Percentiles rank a stretch among this genome's conserved stretches.
phyloP scores from a whole-genome alignment of 1,140 invertebrate species.

The Drosophila murphyi region DNA sequence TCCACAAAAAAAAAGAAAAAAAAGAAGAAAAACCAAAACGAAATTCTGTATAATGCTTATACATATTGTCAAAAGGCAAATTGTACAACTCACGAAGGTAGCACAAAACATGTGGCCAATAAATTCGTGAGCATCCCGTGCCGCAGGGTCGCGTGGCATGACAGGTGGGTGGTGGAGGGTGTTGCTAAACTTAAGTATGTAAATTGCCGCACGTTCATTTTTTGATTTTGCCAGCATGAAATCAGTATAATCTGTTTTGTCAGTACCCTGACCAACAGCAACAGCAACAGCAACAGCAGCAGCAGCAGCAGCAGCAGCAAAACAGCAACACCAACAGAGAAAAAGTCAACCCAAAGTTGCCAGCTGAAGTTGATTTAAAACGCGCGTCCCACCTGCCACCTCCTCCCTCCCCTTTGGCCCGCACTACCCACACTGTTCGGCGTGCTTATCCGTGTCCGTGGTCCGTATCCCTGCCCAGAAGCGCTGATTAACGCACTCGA shows the following conservation, averaged over 20 bases:
- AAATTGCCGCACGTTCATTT: slow-evolving; percentile 82
- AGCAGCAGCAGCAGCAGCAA: slow-evolving; percentile 16
- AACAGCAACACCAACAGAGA: slow-evolving; percentile 18
- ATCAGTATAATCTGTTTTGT: slow-evolving; percentile 79
- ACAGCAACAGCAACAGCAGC: slow-evolving; percentile 11
- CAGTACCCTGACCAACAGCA: slow-evolving; percentile 37
- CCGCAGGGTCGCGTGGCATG: not conserved
- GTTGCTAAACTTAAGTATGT: slow-evolving; percentile 74
- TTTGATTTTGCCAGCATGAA: slow-evolving; percentile 81
- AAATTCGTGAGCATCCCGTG: slow-evolving; percentile 47
- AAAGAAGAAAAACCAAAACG: slow-evolving; percentile 5
- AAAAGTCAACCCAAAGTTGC: slow-evolving; percentile 66
- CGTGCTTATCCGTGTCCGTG: slow-evolving; percentile 5
- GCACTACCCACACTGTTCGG: not conserved
- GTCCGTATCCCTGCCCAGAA: slow-evolving; percentile 57
- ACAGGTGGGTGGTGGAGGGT: not conserved
- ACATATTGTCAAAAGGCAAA: slow-evolving; percentile 64
- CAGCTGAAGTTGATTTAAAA: slow-evolving; percentile 63
- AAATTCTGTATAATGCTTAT: slow-evolving; percentile 34
- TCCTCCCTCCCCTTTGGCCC: not conserved
- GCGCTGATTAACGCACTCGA: slow-evolving; percentile 82
- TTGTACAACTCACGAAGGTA: slow-evolving; percentile 78
- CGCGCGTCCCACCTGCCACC: slow-evolving; percentile 9
- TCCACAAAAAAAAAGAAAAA: slow-evolving; percentile 38
- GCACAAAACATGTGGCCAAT: slow-evolving; percentile 79